Conservation (phyloP, 1,140 invertebrate species). For the Pteromalus puparum region DNA sequence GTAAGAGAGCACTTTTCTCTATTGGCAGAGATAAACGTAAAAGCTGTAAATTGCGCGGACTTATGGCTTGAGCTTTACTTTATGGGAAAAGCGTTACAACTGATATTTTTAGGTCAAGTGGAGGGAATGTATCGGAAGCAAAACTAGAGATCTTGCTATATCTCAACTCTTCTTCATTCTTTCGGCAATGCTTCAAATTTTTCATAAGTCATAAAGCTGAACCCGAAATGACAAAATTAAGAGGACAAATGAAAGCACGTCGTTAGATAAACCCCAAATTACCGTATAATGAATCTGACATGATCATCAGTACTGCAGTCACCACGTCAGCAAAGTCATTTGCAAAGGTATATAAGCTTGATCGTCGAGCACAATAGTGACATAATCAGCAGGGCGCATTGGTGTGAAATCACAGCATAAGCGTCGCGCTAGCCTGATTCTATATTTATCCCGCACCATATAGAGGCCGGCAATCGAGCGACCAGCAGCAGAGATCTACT, state of each 20-base stretch:
- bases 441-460: neutral
- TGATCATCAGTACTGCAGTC: too few relatives aligned
- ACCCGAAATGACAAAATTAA: too few relatives aligned
- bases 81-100: constrained; percentile 8
- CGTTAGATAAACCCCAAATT: too few relatives aligned
- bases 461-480: too few relatives aligned
- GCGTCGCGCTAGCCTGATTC: too few relatives aligned
- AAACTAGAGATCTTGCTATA: neutral
- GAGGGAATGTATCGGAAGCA: neutral
- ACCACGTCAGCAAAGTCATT: too few relatives aligned
- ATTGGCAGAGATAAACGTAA: constrained; percentile 4
- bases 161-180: too few relatives aligned
- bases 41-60: constrained; percentile 4
- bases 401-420: neutral
- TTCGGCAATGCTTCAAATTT: neutral
- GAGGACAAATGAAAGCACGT: too few relatives aligned
- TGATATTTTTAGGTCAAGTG: neutral
- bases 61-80: neutral
- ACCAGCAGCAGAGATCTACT: too few relatives aligned
- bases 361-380: constrained; percentile 8
- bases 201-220: too few relatives aligned
- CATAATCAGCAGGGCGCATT: neutral
- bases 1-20: neutral
- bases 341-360: too few relatives aligned
- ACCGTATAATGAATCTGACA: too few relatives aligned